Evolutionary conservation across 2,888 invertebrate species (phyloP), one percentile per base, ranked within the genome.

Genomic region (Ryuthela nishihirai): DNA sequence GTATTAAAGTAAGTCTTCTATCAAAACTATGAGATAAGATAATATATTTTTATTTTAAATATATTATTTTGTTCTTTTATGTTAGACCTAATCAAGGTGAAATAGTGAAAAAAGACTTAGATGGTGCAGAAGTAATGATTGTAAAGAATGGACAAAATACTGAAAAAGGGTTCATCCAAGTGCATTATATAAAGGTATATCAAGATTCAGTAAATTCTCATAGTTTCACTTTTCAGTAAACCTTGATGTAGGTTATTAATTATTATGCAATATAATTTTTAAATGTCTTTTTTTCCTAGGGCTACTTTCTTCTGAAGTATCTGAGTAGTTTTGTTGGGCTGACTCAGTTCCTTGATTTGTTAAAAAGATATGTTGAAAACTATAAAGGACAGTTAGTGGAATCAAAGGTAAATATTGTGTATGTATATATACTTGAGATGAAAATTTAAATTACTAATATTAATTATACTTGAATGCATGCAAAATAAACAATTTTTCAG

Each of bases 131-230:
- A 18, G 55, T 54, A 5, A 47, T 60, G 1, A 41, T 65, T 67
- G 69, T 74, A 2, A 73, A 71, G 54, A 72, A 76, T 70, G 77
- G 76, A 4, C 70, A 74, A 63, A 74, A 74, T 38, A 71, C 74
- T 6, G 69, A 72, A 5, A 76, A 76, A 64, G 67, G 70, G 21
- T 74, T 75, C 56, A 71, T 72, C 52, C 75, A 76, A 59, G 72
- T 76, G 12, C 77, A 77, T 64, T 77, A 77, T 62, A 66, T 76
- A 10, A 77, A 77, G 69, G 74, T 74, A 45, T 53, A 58, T 38
- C 4, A 4, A 6, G 6, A 26, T 9, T 18, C 9, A 5, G 34
- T 3, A 7, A 40, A 15, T n/a, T 23, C 4, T 15, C 15, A 12
- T 23, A 9, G 4, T 7, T 34, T 34, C 34, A 24, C 25, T 5